These are phyloP conservation scores for Bufotes viridis DNA, from an alignment of 2,797 vertebrate genomes.

Conservation along the genomic window DNA sequence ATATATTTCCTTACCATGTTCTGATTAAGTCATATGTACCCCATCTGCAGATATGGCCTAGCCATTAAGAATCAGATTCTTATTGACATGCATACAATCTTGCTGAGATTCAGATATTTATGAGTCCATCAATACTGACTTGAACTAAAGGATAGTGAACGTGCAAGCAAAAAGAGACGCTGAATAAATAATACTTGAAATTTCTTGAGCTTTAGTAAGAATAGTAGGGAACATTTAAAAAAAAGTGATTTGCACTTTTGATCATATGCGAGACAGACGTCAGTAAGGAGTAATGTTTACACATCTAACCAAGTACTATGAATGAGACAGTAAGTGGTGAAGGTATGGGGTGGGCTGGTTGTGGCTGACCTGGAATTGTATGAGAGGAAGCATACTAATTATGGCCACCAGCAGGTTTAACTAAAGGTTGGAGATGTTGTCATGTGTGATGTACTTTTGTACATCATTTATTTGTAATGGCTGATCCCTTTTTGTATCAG, in stretches of 20 bases:
- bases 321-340: conserved; percentile 44
- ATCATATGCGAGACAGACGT: conserved; percentile 51
- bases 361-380: conserved; percentile 16
- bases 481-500: background rate
- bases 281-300: conserved; percentile 43
- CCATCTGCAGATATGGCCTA: background rate
- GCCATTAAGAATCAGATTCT: background rate
- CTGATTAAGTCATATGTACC: background rate
- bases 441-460: background rate
- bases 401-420: conserved; percentile 20
- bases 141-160: conserved; percentile 66
- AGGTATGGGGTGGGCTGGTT: conserved; percentile 8
- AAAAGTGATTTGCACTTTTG: conserved; percentile 69
- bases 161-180: conserved; percentile 72
- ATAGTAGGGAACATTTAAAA: conserved; percentile 69
- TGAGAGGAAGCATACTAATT: background rate
- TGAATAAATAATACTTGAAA: conserved; percentile 78
- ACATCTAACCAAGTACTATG: conserved; percentile 18
- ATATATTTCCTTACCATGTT: background rate
- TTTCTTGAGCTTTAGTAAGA: conserved; percentile 77
- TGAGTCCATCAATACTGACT: background rate
- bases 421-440: background rate
- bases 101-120: background rate
- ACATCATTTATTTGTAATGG: background rate
- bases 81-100: background rate